phyloP scores from a whole-genome alignment of 2,113 vertebrate species.

The Istiophorus platypterus region DNA sequence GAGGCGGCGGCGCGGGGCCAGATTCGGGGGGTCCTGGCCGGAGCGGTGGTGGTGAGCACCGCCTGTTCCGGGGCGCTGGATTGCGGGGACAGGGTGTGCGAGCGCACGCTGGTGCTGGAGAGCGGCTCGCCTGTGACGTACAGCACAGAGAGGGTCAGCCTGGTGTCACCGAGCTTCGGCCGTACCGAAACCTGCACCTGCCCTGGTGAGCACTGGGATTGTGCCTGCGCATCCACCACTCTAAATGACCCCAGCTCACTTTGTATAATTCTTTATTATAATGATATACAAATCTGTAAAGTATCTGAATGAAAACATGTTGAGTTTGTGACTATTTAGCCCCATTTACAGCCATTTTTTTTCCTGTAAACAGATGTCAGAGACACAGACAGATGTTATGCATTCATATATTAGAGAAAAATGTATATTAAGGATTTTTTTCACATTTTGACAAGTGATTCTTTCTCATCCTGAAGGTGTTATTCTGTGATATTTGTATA shows the following conservation, averaged over 20 bases:
- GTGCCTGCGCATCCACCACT: background rate
- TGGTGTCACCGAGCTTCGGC: constrained; percentile 91
- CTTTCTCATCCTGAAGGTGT: background rate
- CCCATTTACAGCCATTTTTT: too few species aligned
- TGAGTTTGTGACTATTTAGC: too few species aligned
- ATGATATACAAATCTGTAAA: too few species aligned
- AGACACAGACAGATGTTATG: background rate
- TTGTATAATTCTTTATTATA: background rate
- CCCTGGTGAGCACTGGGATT: constrained; percentile 82
- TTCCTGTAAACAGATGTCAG: too few species aligned
- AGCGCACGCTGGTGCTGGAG: constrained; percentile 89
- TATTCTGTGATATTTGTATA: background rate
- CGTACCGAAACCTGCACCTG: constrained; percentile 91
- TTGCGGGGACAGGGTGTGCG: constrained; percentile 92
- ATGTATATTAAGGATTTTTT: background rate
- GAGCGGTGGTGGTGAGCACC: constrained; percentile 87
- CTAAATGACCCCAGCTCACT: background rate
- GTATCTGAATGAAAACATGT: too few species aligned
- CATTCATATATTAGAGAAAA: background rate
- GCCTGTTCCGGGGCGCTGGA: constrained; percentile 91
- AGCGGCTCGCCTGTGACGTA: constrained; percentile 88
- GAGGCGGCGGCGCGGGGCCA: constrained; percentile 82
- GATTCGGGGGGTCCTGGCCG: constrained; percentile 87
- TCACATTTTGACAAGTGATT: background rate
- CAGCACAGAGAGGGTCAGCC: constrained; percentile 92